Conservation (phyloP, 2,113 vertebrate genomes). For the Pantherophis guttatus region DNA sequence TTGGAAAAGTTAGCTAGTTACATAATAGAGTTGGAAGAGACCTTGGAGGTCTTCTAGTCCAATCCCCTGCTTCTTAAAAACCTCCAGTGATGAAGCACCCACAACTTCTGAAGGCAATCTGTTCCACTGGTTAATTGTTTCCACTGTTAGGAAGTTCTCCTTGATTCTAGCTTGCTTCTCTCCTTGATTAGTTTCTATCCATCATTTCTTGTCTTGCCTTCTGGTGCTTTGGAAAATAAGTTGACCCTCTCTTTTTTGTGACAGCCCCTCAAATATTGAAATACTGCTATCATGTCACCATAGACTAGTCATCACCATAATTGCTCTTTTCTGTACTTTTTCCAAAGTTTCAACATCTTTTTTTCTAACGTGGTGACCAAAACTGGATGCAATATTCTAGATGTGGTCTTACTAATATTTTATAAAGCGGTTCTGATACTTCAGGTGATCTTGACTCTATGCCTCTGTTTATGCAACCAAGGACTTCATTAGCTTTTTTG, state of each 20-base stretch:
- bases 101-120: neutral
- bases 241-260: neutral
- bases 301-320: neutral
- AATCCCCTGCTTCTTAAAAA: neutral
- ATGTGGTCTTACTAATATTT: neutral
- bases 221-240: neutral
- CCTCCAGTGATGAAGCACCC: neutral
- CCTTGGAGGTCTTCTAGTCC: neutral
- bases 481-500: neutral
- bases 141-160: neutral
- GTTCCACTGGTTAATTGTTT: neutral
- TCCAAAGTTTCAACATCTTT: neutral
- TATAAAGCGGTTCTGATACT: neutral
- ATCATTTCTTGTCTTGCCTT: neutral
- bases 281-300: neutral
- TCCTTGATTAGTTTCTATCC: neutral
- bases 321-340: neutral
- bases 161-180: neutral
- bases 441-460: neutral
- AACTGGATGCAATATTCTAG: neutral
- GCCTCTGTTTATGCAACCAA: neutral
- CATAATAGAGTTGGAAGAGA: neutral
- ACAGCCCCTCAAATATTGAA: neutral
- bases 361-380: neutral
- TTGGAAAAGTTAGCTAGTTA: neutral